Evolutionary conservation across 2,888 invertebrate genomes (phyloP), one percentile per base, ranked within the genome.

Genomic region (Notodonta dromedarius): DNA sequence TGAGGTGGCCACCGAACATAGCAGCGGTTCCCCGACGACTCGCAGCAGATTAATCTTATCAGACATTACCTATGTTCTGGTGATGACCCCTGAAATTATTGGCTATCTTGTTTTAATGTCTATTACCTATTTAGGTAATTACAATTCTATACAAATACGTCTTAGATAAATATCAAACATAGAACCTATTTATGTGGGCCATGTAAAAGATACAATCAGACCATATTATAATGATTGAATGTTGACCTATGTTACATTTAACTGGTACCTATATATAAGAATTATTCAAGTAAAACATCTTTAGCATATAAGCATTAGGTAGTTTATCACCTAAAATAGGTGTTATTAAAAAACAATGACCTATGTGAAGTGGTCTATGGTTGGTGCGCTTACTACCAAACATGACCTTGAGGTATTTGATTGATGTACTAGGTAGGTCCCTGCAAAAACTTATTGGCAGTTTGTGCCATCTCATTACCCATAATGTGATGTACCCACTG

Each of bases 371-470:
- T 24, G 24, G 24, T 24, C 1, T 24, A 24, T 24, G 24, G 2
- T 24, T 24, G 1, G 46, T n/a, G 5, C 46, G 35, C 46, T 39
- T n/a, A 46, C 14, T 50, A 67, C 51, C 58, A 72, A 64, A 69
- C 57, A 59, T 72, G 70, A 62, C 69, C 66, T 72, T 69, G 73
- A 60, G 14, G n/a, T 44, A 57, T 44, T 46, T 13, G 5, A n/a
- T n/a, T n/a, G n/a, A n/a, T n/a, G 5, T n/a, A 42, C 9, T 11
- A 42, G 42, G 42, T 4, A 11, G 12, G 42, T 42, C 4, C 11
- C 42, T 8, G 42, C 42, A 42, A 42, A 42, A 42, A 42, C 42
- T 42, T 4, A 12, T 9, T 42, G 42, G 42, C 12, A 42, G 42
- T 7, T 46, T 46, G 46, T 46, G 46, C 13, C 46, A 46, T 46